Percentiles rank a stretch among this genome's conserved stretches.
These are phyloP conservation scores for Myotis myotis DNA, from an alignment of 2,797 vertebrate genomes.

Conservation along the genomic window DNA sequence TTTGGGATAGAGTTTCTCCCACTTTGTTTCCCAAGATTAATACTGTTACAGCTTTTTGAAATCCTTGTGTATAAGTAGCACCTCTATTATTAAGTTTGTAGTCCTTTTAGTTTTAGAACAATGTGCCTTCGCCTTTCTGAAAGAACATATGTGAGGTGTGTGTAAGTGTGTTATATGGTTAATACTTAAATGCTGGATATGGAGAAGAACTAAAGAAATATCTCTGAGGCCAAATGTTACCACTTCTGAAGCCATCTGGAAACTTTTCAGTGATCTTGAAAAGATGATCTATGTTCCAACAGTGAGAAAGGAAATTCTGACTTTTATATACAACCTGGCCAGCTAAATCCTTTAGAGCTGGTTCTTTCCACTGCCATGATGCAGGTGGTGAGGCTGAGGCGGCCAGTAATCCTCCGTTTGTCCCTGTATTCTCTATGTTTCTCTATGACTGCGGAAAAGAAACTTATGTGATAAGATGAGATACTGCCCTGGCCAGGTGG, in stretches of 20 bases:
- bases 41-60: neutral
- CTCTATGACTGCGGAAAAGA: neutral
- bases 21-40: neutral
- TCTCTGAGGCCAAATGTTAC: neutral
- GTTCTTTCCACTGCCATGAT: neutral
- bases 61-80: neutral
- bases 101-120: neutral
- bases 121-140: neutral
- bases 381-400: rapidly evolving
- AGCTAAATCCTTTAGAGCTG: neutral
- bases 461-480: neutral
- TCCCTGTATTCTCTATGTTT: neutral
- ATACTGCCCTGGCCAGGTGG: neutral
- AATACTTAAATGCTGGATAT: constrained; percentile 3
- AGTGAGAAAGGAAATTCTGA: neutral
- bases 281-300: neutral
- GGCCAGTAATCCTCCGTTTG: neutral
- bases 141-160: neutral
- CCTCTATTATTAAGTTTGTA: neutral
- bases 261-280: neutral
- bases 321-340: neutral
- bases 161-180: neutral
- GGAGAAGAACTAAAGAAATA: neutral
- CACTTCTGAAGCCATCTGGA: neutral
- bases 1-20: neutral